Conservation (phyloP, 2,113 vertebrate genomes). For the Pangasianodon gigas region DNA sequence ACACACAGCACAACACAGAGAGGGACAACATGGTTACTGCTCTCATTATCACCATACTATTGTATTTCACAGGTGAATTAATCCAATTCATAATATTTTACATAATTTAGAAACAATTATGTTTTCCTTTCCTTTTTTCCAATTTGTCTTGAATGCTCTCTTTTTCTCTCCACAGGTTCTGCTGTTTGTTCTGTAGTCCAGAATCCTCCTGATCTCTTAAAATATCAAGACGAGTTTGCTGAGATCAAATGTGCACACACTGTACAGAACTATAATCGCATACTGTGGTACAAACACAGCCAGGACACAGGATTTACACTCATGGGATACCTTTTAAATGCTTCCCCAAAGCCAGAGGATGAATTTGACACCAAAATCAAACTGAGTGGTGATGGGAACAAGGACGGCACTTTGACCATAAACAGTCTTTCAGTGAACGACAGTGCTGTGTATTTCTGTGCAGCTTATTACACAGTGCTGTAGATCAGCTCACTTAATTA, state of each 20-base stretch:
- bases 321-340: not conserved
- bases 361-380: not conserved
- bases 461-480: conserved; percentile 48
- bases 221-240: not conserved
- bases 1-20: not conserved
- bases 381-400: conserved; percentile 22
- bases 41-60: not conserved
- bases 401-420: conserved; percentile 14
- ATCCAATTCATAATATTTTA: not conserved
- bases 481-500: not conserved
- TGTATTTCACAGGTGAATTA: conserved; percentile 37
- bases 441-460: conserved; percentile 58
- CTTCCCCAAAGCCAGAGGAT: not conserved
- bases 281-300: conserved; percentile 35
- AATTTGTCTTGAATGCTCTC: not conserved
- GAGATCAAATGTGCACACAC: conserved; percentile 43
- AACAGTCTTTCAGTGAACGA: not conserved
- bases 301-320: conserved; percentile 2
- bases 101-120: not conserved
- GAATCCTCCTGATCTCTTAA: conserved; percentile 2
- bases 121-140: not conserved
- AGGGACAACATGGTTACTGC: not conserved
- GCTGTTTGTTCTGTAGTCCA: not conserved
- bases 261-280: not conserved
- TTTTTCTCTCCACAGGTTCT: conserved; percentile 16